Evolutionary conservation across 37 sponge, comb jelly and placozoan species (phyloP).

Genomic region (Haliclona indistincta): DNA sequence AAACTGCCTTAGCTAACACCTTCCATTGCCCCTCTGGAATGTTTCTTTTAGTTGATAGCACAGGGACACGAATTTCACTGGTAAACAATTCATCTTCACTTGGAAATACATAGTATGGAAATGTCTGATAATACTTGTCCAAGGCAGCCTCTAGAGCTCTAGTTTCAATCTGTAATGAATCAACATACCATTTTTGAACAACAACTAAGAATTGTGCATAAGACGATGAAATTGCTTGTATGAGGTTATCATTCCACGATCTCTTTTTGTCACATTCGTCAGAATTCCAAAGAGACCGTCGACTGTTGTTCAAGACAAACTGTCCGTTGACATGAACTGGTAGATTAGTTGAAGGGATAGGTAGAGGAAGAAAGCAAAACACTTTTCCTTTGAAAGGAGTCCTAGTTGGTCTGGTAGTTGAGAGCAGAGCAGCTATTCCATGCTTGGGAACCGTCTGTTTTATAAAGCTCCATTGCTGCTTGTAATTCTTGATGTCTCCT

Average conservation of each 20-base stretch:
- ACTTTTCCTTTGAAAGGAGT: neutral
- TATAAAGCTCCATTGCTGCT: conserved; percentile 25
- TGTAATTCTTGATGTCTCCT: conserved; percentile 18
- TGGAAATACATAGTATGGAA: conserved; percentile 15
- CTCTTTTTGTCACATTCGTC: conserved; percentile 2
- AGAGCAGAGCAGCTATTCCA: conserved; percentile 52
- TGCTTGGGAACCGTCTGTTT: conserved; percentile 27
- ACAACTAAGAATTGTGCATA: conserved; percentile 44
- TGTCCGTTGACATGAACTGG: conserved; percentile 10
- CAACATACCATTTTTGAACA: neutral
- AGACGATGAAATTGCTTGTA: conserved; percentile 48
- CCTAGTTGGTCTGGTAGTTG: neutral
- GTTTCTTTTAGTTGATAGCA: no score
- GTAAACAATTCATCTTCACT: no score
- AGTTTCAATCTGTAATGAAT: no score
- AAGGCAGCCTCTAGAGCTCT: neutral
- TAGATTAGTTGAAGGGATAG: neutral
- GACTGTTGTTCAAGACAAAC: neutral
- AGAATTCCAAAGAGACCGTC: conserved; percentile 17
- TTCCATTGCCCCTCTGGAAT: neutral
- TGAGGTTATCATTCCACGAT: conserved; percentile 51
- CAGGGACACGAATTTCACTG: no score
- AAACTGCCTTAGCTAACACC: conserved; percentile 4
- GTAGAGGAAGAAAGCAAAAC: conserved; percentile 4
- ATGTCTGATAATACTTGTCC: conserved; percentile 11